phyloP scores from a whole-genome alignment of 1,140 invertebrate species.

The Drosophila seguyi region DNA sequence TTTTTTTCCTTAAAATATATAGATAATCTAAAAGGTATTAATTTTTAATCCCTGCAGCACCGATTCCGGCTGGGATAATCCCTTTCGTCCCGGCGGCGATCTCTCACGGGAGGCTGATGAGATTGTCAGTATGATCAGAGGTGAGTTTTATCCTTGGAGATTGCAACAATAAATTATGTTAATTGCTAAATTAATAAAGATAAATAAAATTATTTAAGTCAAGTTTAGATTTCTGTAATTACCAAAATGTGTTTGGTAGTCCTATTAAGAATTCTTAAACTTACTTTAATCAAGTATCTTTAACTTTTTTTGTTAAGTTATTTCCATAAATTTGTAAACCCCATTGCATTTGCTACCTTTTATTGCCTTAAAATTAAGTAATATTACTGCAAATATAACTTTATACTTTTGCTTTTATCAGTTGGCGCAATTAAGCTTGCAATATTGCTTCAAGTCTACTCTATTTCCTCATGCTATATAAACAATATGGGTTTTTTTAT shows the following conservation, averaged over 20 bases:
- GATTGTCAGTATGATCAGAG: slow-evolving; percentile 97
- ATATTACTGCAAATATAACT: neutral
- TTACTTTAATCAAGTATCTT: neutral
- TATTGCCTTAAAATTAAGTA: neutral
- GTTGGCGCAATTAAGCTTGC: neutral
- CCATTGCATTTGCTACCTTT: neutral
- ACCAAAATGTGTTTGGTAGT: no score
- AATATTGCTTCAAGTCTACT: neutral
- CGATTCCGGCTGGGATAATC: slow-evolving; percentile 98
- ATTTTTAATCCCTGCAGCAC: slow-evolving; percentile 88
- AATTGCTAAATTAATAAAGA: neutral
- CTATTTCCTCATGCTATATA: neutral
- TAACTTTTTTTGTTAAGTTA: neutral
- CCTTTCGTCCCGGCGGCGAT: slow-evolving; percentile 97
- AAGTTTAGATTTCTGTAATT: no score
- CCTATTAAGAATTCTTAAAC: neutral
- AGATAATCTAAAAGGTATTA: neutral
- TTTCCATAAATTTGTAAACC: neutral
- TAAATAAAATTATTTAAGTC: no score
- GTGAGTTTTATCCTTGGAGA: slow-evolving; percentile 74
- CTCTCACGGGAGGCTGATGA: slow-evolving; percentile 97
- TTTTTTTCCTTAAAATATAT: neutral
- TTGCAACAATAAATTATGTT: neutral
- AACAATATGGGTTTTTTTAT: neutral
- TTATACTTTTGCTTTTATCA: neutral